Conservation (phyloP, 2,797 vertebrate species). For the Microhierax caerulescens region DNA sequence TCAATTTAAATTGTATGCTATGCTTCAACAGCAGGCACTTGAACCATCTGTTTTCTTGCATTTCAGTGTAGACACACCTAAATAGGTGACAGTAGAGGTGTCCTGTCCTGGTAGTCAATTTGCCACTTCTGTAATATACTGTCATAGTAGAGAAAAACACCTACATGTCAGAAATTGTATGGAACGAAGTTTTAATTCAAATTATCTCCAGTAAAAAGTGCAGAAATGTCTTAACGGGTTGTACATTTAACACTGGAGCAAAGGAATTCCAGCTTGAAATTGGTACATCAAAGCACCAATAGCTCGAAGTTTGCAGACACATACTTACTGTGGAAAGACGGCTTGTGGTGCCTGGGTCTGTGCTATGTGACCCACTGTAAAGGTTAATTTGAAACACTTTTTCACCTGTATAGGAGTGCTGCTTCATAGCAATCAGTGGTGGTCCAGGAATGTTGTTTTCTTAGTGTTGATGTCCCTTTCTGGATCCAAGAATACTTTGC, state of each 20-base stretch:
- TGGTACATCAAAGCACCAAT: neutral
- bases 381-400: neutral
- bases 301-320: neutral
- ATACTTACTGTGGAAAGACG: neutral
- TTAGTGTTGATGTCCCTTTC: neutral
- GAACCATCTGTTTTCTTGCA: neutral
- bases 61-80: neutral
- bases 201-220: neutral
- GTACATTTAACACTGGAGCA: neutral
- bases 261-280: neutral
- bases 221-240: neutral
- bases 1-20: neutral
- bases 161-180: neutral
- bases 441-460: neutral
- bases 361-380: neutral
- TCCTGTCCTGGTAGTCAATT: neutral
- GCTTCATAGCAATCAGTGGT: neutral
- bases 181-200: neutral
- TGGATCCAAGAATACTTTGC: neutral
- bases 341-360: neutral
- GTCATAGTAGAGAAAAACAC: neutral
- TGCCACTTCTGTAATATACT: neutral
- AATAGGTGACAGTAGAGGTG: neutral
- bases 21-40: neutral
- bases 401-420: neutral